phyloP scores from a whole-genome alignment of 2,797 vertebrate genomes.

The Cossypha polioptera region DNA sequence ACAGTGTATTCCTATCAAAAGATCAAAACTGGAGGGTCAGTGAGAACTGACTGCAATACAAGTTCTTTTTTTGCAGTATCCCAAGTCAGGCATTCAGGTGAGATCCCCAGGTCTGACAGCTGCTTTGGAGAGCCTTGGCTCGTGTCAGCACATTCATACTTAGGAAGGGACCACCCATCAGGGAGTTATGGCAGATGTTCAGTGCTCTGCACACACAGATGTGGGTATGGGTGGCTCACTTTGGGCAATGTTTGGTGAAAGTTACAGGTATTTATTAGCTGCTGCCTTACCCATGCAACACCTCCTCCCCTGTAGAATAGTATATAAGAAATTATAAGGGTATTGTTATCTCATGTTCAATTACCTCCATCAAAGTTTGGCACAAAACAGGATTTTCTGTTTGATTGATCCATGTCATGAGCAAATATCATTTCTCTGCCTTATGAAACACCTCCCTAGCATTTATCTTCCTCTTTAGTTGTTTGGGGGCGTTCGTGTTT shows the following conservation, averaged over 20 bases:
- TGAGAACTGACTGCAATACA: neutral
- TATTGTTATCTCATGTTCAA: neutral
- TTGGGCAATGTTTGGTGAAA: neutral
- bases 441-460: neutral
- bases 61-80: neutral
- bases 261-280: neutral
- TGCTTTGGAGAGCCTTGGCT: neutral
- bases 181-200: neutral
- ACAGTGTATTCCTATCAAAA: neutral
- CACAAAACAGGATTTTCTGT: neutral
- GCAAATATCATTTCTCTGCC: neutral
- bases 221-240: neutral
- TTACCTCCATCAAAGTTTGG: neutral
- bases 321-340: neutral
- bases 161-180: neutral
- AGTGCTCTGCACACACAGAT: neutral
- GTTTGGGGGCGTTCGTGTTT: fast-evolving
- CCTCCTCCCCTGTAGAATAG: neutral
- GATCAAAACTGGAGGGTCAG: neutral
- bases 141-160: too few species aligned
- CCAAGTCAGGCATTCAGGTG: neutral
- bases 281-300: neutral
- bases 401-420: neutral
- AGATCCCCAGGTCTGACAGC: neutral
- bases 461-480: neutral